Percentiles rank a stretch among this genome's conserved stretches.
These are phyloP conservation scores for Chaetogeoica ovagalla DNA, from an alignment of 2,888 invertebrate species.

Conservation along the genomic window DNA sequence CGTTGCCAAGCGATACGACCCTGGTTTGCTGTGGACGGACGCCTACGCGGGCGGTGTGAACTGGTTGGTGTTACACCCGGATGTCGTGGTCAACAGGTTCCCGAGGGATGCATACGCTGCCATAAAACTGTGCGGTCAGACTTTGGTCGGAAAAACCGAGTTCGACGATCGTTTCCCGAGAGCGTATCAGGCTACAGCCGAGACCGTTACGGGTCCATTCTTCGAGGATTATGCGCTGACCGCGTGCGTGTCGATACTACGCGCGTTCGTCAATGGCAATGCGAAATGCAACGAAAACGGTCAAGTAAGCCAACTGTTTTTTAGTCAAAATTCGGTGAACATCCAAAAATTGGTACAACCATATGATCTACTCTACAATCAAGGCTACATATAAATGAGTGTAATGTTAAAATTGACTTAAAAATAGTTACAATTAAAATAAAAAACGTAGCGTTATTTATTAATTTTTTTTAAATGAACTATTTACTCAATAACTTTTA, in stretches of 20 bases:
- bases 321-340: too few species aligned
- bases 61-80: neutral
- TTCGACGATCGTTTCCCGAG: neutral
- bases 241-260: slow-evolving; percentile 80
- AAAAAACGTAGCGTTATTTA: too few species aligned
- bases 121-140: neutral
- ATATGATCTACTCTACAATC: too few species aligned
- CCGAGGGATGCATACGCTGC: neutral
- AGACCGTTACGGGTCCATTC: slow-evolving; percentile 60
- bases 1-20: slow-evolving; percentile 12
- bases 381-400: too few species aligned
- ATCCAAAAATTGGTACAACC: too few species aligned
- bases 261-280: slow-evolving; percentile 67
- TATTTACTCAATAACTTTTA: too few species aligned
- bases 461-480: too few species aligned
- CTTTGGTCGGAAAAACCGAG: neutral
- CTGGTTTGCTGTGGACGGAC: slow-evolving; percentile 25
- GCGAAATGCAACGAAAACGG: neutral
- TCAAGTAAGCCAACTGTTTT: neutral
- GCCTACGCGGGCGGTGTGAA: neutral
- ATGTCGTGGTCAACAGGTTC: slow-evolving; percentile 4
- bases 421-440: too few species aligned
- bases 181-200: neutral
- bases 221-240: slow-evolving; percentile 87
- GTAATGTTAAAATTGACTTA: too few species aligned